These are phyloP conservation scores for Acanthaster planci DNA, from an alignment of 35 echinoderm and acorn worm genomes.

Conservation along the genomic window DNA sequence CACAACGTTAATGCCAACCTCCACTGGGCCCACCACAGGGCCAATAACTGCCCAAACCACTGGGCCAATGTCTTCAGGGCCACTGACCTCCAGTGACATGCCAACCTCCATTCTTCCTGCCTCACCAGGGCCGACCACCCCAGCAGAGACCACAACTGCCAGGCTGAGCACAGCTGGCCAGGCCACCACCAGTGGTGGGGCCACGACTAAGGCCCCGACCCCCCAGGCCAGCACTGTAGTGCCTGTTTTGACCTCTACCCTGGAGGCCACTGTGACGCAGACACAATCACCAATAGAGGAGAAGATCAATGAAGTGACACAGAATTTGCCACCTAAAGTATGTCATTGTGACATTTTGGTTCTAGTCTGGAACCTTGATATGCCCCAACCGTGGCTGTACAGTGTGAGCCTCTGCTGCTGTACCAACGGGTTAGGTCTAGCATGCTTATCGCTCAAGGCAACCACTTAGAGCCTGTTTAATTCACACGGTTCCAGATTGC, in stretches of 20 bases:
- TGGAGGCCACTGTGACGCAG: not conserved
- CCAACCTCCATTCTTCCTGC: not conserved
- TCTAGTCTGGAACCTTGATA: no score
- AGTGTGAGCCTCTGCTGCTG: no score
- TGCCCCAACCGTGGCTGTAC: no score
- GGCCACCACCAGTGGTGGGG: not conserved
- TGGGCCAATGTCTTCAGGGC: not conserved
- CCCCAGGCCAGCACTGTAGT: not conserved
- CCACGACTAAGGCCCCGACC: not conserved
- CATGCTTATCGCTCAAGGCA: no score
- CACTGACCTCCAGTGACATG: not conserved
- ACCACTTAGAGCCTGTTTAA: no score
- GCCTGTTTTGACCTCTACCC: not conserved
- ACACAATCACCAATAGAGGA: not conserved
- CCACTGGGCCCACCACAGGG: not conserved
- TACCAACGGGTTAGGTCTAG: no score
- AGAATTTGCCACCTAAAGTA: not conserved
- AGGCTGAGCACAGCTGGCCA: not conserved
- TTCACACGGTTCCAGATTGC: no score
- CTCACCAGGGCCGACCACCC: not conserved
- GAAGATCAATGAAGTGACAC: not conserved
- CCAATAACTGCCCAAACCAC: not conserved
- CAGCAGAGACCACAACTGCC: not conserved
- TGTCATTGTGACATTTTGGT: no score
- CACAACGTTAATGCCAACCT: conserved; percentile 1